Conservation (phyloP, 2,797 vertebrate species). For the Otolemur crassicaudatus region DNA sequence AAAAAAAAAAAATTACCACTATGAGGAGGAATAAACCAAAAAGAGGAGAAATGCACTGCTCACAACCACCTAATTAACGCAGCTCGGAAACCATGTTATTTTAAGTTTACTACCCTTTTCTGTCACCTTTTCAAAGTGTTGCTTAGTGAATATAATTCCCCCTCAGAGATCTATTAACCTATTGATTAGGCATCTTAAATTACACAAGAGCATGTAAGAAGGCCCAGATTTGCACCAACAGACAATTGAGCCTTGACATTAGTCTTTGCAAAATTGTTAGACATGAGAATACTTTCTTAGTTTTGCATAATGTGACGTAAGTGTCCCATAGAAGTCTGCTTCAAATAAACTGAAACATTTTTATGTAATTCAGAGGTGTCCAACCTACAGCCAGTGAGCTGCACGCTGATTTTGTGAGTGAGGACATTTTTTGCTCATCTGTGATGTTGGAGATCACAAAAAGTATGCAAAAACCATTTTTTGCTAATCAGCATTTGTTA, state of each 20-base stretch:
- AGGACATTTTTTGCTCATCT: too few relatives aligned
- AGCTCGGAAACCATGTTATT: constrained; percentile 43
- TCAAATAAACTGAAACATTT: not conserved
- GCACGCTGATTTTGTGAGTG: too few relatives aligned
- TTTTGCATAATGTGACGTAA: constrained; percentile 32
- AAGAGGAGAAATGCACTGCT: not conserved
- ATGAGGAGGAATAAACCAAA: constrained; percentile 49
- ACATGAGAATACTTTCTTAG: not conserved
- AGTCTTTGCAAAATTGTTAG: not conserved
- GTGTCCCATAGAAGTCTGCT: not conserved
- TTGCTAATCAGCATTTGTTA: too few relatives aligned
- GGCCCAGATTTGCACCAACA: not conserved
- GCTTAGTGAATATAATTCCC: constrained; percentile 48
- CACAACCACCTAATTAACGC: constrained; percentile 35
- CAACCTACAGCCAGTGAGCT: too few relatives aligned
- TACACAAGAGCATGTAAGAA: not conserved
- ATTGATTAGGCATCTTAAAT: constrained; percentile 62
- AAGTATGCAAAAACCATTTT: too few relatives aligned
- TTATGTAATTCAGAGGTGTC: not conserved
- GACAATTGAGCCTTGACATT: not conserved
- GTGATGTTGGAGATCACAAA: too few relatives aligned
- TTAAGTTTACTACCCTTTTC: constrained; percentile 54
- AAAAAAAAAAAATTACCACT: not conserved
- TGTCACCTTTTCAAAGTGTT: constrained; percentile 56
- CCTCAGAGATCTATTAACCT: constrained; percentile 60